phyloP scores from a whole-genome alignment of 2,888 invertebrate genomes.

The Emmelina monodactyla region DNA sequence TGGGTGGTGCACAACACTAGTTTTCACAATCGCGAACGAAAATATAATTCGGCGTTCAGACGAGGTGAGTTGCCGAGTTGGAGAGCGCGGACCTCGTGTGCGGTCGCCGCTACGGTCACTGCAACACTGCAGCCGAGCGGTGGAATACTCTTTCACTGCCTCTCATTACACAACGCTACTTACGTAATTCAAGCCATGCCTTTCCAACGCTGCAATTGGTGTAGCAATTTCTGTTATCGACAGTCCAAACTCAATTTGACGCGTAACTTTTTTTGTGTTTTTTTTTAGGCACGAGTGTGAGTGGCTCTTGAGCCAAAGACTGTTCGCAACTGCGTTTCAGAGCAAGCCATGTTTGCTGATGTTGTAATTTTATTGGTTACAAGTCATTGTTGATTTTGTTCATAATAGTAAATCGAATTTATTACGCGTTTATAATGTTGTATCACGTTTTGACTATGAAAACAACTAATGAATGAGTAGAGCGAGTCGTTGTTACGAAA shows the following conservation, averaged over 20 bases:
- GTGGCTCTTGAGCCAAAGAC: not conserved
- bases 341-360: too few relatives aligned
- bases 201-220: slow-evolving; percentile 39
- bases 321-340: too few relatives aligned
- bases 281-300: not conserved
- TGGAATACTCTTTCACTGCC: slow-evolving; percentile 47
- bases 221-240: slow-evolving; percentile 13
- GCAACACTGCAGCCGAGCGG: slow-evolving; percentile 39
- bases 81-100: slow-evolving; percentile 21
- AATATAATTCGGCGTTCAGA: not conserved
- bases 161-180: slow-evolving; percentile 45
- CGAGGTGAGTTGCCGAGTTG: not conserved
- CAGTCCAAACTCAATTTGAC: not conserved
- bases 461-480: too few relatives aligned
- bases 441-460: too few relatives aligned
- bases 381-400: too few relatives aligned
- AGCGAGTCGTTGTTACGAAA: too few relatives aligned
- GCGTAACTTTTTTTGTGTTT: not conserved
- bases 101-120: slow-evolving; percentile 30
- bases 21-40: slow-evolving; percentile 12
- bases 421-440: too few relatives aligned
- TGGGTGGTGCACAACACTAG: slow-evolving; percentile 7
- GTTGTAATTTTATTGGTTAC: too few relatives aligned
- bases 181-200: slow-evolving; percentile 43
- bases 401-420: too few relatives aligned